Percentiles rank a stretch among this genome's conserved stretches.
Evolutionary conservation across 2,797 vertebrate species (phyloP).

Genomic region (Coendou prehensilis): DNA sequence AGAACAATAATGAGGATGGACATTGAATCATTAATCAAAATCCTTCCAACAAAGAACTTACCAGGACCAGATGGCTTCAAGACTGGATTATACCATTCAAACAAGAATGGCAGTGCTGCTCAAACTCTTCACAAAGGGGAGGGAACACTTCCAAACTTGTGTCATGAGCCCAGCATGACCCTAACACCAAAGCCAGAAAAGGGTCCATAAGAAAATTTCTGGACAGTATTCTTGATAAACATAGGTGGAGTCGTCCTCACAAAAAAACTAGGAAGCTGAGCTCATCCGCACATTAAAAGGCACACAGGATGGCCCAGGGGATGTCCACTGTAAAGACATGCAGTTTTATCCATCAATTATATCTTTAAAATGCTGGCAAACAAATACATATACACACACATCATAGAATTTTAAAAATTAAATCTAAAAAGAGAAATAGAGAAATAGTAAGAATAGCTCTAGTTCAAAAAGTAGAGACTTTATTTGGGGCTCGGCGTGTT

Average conservation of each 20-base stretch:
- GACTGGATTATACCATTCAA: background rate
- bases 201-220: background rate
- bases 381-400: background rate
- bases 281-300: background rate
- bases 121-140: too few relatives aligned
- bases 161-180: background rate
- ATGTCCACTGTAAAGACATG: background rate
- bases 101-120: background rate
- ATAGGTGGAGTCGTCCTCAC: background rate
- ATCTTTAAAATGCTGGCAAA: background rate
- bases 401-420: background rate
- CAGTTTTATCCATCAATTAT: background rate
- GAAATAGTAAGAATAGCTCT: background rate
- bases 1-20: background rate
- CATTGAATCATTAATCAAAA: too few relatives aligned
- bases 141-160: too few relatives aligned
- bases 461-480: background rate
- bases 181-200: background rate
- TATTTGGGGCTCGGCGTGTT: background rate
- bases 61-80: background rate
- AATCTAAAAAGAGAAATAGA: background rate
- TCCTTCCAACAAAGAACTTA: background rate
- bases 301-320: background rate
- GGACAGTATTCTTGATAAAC: background rate
- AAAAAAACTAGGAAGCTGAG: background rate